Evolutionary conservation across 1,140 invertebrate genomes (phyloP), one percentile per base, ranked within the genome.

Genomic region (Leptonema lineaticorne): DNA sequence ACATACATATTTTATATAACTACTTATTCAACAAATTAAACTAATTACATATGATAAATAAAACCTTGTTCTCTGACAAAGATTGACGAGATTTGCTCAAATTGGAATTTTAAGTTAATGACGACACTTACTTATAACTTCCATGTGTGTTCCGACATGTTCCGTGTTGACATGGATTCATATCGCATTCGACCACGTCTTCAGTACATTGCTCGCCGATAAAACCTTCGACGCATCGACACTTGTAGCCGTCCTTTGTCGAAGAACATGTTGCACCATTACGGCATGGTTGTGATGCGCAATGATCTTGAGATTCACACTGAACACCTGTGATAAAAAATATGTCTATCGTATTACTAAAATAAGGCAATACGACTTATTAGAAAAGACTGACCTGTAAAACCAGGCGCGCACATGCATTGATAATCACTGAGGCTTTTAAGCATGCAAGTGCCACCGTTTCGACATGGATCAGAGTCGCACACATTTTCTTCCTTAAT

Each of bases 401-500:
- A 95, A 64, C 94, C 94, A 28, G 87, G 86, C 5, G 90, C 86
- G 77, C 94, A 96, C 56, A 87, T 86, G 77, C 94, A 96, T 64
- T 88, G 88, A 80, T 92, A 96, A 37, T 89, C 88, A 64, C 89
- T 81, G 6, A 96, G 78, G 14, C 89, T 89, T 70, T 87, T 87
- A 16, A 97, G 83, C 56, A 88, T 85, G 76, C 94, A 96, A 3
- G 89, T 89, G 20, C 93, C 94, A 11, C 93, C 92, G 76, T 96
- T 93, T 69, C 86, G 79, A 77, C 95, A 97, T 0, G 94, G 95
- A 37, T 86, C 84, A 1, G 88, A 90, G 81, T 96, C 94, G 78
- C 97, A 98, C 8, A 91, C 92, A 79, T 95, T 95, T 1, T 89
- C 87, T 46, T 96, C 88, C 3, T 88, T 85, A 70, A 96, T 92